Evolutionary conservation across 1,140 invertebrate species (phyloP).

Genomic region (Drosophila pectinifera): DNA sequence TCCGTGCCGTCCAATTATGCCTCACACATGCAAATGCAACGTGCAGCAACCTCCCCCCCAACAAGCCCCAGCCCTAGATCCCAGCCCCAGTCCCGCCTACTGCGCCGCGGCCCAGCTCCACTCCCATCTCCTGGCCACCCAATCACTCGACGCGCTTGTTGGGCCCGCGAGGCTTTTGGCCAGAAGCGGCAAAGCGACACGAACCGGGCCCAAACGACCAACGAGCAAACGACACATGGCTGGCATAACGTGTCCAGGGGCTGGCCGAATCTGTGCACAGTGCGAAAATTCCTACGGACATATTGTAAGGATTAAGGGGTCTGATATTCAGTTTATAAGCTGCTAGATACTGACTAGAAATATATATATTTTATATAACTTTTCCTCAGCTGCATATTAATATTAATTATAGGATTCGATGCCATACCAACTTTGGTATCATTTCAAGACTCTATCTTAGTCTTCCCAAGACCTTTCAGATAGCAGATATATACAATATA

Average conservation of each 20-base stretch:
- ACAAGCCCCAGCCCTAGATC: not conserved
- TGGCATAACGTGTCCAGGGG: slow-evolving; percentile 32
- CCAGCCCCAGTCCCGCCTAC: not conserved
- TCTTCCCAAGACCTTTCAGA: too few relatives aligned
- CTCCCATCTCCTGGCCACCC: slow-evolving; percentile 21
- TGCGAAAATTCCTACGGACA: not conserved
- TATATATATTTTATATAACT: too few relatives aligned
- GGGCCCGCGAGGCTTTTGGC: slow-evolving; percentile 65
- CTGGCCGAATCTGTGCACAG: slow-evolving; percentile 4
- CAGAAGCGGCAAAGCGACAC: slow-evolving; percentile 73
- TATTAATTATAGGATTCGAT: too few relatives aligned
- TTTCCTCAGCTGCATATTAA: too few relatives aligned
- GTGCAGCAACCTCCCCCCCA: slow-evolving; percentile 48
- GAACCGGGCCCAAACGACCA: slow-evolving; percentile 48
- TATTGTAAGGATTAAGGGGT: too few relatives aligned
- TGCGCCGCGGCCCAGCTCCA: not conserved
- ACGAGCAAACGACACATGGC: slow-evolving; percentile 53
- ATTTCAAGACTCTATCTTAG: too few relatives aligned
- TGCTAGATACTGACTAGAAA: too few relatives aligned
- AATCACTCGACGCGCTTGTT: slow-evolving; percentile 76
- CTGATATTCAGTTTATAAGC: too few relatives aligned
- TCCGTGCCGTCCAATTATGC: slow-evolving; percentile 74
- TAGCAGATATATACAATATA: not conserved
- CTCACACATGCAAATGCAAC: slow-evolving; percentile 80
- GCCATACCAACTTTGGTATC: too few relatives aligned